These are phyloP conservation scores for Illadopsis cleaveri DNA, from an alignment of 2,113 vertebrate genomes.

Conservation along the genomic window DNA sequence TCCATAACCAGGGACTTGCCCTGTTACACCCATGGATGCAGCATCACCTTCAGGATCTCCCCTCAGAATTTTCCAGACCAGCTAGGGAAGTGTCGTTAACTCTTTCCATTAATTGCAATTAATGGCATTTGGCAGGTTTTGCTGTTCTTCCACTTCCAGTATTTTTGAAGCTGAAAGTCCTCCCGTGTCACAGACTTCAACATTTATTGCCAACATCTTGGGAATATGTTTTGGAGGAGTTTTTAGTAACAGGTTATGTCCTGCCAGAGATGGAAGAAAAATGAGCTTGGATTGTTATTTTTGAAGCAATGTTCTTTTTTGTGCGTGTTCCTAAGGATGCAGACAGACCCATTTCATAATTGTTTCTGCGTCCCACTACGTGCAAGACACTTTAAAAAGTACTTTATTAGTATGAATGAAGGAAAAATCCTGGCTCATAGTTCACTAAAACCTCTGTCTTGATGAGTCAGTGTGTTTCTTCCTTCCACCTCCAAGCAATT, in stretches of 20 bases:
- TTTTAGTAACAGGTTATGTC: neutral
- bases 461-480: slow-evolving; percentile 49
- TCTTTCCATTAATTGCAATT: neutral
- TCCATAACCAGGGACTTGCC: neutral
- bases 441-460: neutral
- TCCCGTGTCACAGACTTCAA: too few species aligned
- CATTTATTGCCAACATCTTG: neutral
- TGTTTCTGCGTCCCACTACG: neutral
- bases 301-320: neutral
- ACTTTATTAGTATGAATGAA: slow-evolving; percentile 18
- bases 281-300: neutral
- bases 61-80: neutral
- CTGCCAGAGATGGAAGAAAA: neutral
- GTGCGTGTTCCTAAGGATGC: neutral
- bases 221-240: neutral
- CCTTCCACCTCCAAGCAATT: slow-evolving; percentile 54
- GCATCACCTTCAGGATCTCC: neutral
- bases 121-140: neutral
- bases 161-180: neutral
- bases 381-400: slow-evolving; percentile 4
- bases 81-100: neutral
- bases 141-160: neutral
- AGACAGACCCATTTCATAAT: slow-evolving; percentile 8
- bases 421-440: slow-evolving; percentile 31
- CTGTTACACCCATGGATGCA: neutral